A percentile compares a stretch with the other conserved stretches of the same genome.
These are phyloP conservation scores for Augochlorella aurata DNA, from an alignment of 2,888 invertebrate species.

Conservation along the genomic window DNA sequence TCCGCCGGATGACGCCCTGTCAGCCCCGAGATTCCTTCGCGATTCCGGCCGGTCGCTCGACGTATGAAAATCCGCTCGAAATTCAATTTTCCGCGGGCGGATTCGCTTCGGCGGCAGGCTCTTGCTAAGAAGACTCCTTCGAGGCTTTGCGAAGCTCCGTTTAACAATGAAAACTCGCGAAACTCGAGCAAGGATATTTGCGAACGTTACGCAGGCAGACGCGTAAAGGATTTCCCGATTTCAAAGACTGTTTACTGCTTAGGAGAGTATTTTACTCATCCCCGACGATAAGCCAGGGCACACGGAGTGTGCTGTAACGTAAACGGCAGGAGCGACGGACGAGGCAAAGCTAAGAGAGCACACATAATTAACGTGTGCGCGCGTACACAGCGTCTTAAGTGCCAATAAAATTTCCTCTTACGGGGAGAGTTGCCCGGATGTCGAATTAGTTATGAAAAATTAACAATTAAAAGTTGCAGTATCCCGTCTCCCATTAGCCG, in stretches of 20 bases:
- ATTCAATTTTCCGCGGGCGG: too few relatives aligned
- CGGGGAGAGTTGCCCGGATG: background rate
- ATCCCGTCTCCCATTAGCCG: too few relatives aligned
- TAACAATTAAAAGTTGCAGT: too few relatives aligned
- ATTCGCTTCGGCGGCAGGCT: too few relatives aligned
- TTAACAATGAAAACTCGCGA: too few relatives aligned
- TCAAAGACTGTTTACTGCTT: background rate
- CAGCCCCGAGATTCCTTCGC: background rate
- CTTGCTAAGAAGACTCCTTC: too few relatives aligned
- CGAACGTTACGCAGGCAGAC: too few relatives aligned
- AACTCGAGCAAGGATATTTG: too few relatives aligned
- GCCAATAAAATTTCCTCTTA: background rate
- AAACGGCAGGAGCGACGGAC: background rate
- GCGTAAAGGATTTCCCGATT: background rate
- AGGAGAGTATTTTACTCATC: background rate
- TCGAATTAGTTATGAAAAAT: background rate
- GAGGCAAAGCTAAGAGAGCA: background rate
- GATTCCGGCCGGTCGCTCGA: too few relatives aligned
- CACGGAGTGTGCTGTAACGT: background rate
- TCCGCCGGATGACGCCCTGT: background rate
- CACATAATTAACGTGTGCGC: background rate
- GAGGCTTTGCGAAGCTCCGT: too few relatives aligned
- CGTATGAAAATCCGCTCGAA: conserved; percentile 7
- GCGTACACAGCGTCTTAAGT: background rate
- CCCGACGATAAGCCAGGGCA: background rate